Base-by-base conservation (phyloP, 2,797 vertebrate genomes). In the Lacerta agilis region DNA sequence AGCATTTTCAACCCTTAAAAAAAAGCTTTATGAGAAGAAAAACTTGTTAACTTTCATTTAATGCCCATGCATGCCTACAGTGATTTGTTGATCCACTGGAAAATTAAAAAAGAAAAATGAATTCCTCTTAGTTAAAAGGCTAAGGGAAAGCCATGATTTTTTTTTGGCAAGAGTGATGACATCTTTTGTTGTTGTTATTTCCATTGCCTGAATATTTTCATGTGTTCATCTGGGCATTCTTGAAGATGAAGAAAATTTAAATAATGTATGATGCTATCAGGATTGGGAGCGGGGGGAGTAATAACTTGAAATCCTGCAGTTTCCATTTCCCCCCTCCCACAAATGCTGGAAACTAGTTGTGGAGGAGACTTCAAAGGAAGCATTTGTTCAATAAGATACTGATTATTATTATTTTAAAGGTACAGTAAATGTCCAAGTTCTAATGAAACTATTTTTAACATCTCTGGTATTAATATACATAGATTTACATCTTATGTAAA, bases 171-270 rank as follows among this genome's bases (percentile, higher is more conserved):
- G 33, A 89, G 71, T 84, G 90, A 83, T 64, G 87, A 20, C 88
- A 55, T 94, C 85, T 92, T 88, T 58, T 15, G 10, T 72, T 55
- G n/a, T 55, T 25, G 10, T 72, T 88, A 7, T 6, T 85, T 58
- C 90, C 85, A 41, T 9, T 25, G 72, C 79, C 25, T 89, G 86
- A 92, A 82, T 89, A 92, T 89, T 87, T 92, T 79, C 87, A 8
- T 38, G 20, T 11, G 67, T 91, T 88, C 85, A 90, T 87, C 8
- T 92, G 87, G 88, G 82, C 76, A 85, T 90, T 92, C 86, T 90
- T 58, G 85, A 92, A 93, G 84, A 90, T 86, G 88, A 89, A 90
- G 87, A 89, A 90, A 90, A 6, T 82, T 93, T 85, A 88, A 92
- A 94, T 90, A 92, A 93, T 93, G 90, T 86, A 92, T 92, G 13